phyloP scores from a whole-genome alignment of 2,797 vertebrate genomes.

The Gadopsis marmoratus region DNA sequence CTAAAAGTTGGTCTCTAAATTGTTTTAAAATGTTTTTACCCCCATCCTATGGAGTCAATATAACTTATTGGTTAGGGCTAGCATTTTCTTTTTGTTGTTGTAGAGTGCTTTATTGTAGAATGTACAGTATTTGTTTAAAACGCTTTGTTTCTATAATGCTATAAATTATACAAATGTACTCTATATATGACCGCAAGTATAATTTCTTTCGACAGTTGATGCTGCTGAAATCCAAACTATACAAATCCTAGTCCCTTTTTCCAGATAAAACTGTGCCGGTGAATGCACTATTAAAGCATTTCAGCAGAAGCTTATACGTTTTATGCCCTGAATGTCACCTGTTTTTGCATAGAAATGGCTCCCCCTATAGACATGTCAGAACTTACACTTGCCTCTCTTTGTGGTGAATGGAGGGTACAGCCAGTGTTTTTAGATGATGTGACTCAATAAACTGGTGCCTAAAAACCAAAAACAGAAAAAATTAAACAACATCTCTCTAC shows the following conservation, averaged over 20 bases:
- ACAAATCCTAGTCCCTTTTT: neutral
- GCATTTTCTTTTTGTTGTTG: constrained; percentile 33
- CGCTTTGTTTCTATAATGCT: constrained; percentile 69
- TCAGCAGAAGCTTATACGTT: neutral
- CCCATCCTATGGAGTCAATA: constrained; percentile 20
- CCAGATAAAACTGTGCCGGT: neutral
- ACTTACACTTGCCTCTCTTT: neutral
- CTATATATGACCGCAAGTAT: constrained; percentile 32
- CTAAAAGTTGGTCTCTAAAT: constrained; percentile 68
- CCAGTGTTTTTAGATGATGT: constrained; percentile 21
- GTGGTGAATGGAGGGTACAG: neutral
- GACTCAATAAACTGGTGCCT: constrained; percentile 45
- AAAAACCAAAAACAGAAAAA: constrained; percentile 3
- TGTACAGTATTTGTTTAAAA: constrained; percentile 76
- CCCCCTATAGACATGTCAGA: neutral
- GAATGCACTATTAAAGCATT: constrained; percentile 15
- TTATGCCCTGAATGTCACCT: neutral
- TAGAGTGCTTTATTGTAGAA: constrained; percentile 69
- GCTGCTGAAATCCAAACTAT: constrained; percentile 52
- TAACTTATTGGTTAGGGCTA: constrained; percentile 65
- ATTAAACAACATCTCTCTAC: too few relatives aligned
- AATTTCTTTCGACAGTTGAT: constrained; percentile 35
- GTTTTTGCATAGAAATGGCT: neutral
- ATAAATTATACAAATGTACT: constrained; percentile 64
- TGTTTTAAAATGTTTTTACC: constrained; percentile 26